These are phyloP conservation scores for Leptobrachium leishanense DNA, from an alignment of 2,113 vertebrate genomes.

Conservation along the genomic window DNA sequence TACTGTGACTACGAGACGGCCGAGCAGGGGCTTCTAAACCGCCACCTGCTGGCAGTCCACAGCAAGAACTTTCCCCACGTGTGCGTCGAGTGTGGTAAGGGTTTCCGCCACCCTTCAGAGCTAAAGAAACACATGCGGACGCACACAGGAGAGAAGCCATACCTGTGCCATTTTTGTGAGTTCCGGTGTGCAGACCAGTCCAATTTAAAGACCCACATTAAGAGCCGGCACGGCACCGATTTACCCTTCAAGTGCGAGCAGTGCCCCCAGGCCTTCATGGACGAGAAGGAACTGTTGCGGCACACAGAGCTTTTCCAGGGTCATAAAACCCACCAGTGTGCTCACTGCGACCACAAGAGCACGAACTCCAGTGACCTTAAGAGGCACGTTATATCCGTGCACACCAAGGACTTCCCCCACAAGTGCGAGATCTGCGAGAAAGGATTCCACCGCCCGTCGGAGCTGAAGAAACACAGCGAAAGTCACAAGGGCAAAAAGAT, in stretches of 20 bases:
- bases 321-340: conserved; percentile 97
- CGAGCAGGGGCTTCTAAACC: conserved; percentile 94
- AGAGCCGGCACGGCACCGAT: conserved; percentile 91
- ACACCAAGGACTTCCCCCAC: conserved; percentile 99
- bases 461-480: conserved; percentile 96
- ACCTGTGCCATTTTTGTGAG: conserved; percentile 92
- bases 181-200: conserved; percentile 97
- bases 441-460: conserved; percentile 95
- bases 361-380: conserved; percentile 98
- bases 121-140: conserved; percentile 99
- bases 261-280: conserved; percentile 91
- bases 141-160: conserved; percentile 98
- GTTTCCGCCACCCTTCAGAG: conserved; percentile 96
- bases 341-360: conserved; percentile 98
- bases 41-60: conserved; percentile 93
- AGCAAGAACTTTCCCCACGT: conserved; percentile 97
- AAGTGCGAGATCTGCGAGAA: conserved; percentile 98
- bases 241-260: conserved; percentile 94
- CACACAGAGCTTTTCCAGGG: conserved; percentile 94
- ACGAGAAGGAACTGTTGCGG: conserved; percentile 89
- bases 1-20: conserved; percentile 97
- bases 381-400: conserved; percentile 95
- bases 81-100: conserved; percentile 96
- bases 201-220: conserved; percentile 98
- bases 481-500: conserved; percentile 95